Evolutionary conservation across 2,113 vertebrate species (phyloP).

Genomic region (Leucopsar rothschildi): DNA sequence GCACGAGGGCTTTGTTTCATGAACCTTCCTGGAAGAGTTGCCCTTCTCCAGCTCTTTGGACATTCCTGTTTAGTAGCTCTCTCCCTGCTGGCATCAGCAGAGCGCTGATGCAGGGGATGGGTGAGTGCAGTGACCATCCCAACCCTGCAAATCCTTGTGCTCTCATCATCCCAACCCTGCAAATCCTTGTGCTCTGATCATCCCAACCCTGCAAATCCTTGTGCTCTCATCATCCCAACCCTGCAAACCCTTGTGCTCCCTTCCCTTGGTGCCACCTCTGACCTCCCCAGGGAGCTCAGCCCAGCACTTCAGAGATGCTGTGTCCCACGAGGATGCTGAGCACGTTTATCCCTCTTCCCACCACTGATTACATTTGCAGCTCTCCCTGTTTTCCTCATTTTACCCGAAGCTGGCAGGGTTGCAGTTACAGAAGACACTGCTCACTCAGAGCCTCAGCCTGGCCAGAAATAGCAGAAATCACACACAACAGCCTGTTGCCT

Average conservation of each 20-base stretch:
- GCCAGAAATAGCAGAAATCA: not conserved
- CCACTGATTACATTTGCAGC: not conserved
- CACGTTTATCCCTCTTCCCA: not conserved
- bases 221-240: not conserved
- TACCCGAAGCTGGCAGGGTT: not conserved
- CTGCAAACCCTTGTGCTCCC: not conserved
- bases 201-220: not conserved
- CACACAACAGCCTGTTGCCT: not conserved
- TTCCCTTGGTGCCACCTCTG: not conserved
- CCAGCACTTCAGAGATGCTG: not conserved
- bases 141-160: not conserved
- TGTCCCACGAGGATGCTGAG: not conserved
- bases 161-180: not conserved
- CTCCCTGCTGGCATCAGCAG: not conserved
- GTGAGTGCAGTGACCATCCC: rapidly evolving
- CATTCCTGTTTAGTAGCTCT: not conserved
- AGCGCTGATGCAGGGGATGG: rapidly evolving
- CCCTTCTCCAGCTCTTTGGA: not conserved
- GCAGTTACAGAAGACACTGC: not conserved
- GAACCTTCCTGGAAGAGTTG: rapidly evolving
- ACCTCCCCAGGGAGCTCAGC: not conserved
- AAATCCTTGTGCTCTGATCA: not conserved
- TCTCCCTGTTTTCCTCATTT: not conserved
- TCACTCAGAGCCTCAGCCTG: not conserved
- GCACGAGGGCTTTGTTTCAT: rapidly evolving